Evolutionary conservation across 1,140 invertebrate genomes (phyloP).

Genomic region (Pseudomyrmex pallidus): DNA sequence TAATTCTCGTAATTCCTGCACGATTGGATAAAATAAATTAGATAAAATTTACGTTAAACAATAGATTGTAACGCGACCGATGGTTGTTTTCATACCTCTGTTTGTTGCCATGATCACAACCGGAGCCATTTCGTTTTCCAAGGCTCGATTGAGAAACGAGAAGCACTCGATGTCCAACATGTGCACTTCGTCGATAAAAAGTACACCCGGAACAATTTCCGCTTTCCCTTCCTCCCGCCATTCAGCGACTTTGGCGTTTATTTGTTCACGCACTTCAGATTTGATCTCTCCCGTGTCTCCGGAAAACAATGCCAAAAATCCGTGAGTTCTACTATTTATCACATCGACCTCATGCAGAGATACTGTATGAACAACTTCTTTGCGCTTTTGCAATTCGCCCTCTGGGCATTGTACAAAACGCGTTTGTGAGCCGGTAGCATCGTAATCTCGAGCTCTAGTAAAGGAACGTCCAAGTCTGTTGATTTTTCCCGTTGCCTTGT

Average conservation of each 20-base stretch:
- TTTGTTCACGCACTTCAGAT: slow-evolving; percentile 98
- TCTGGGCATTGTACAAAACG: slow-evolving; percentile 99
- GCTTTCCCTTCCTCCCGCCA: slow-evolving; percentile 99
- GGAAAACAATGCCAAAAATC: slow-evolving; percentile 98
- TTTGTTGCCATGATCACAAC: slow-evolving; percentile 99
- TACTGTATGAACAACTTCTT: slow-evolving; percentile 99
- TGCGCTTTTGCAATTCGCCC: slow-evolving; percentile 99
- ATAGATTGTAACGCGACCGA: background rate
- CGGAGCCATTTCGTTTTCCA: slow-evolving; percentile 98
- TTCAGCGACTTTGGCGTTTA: slow-evolving; percentile 98
- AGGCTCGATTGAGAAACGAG: slow-evolving; percentile 97
- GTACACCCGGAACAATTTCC: slow-evolving; percentile 98
- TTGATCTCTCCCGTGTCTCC: slow-evolving; percentile 99
- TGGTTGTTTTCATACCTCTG: slow-evolving; percentile 87
- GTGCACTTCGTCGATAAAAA: slow-evolving; percentile 97
- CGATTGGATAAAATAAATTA: slow-evolving; percentile 36
- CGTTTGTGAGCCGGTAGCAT: slow-evolving; percentile 97
- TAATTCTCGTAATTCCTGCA: slow-evolving; percentile 93
- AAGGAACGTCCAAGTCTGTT: slow-evolving; percentile 97
- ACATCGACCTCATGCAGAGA: slow-evolving; percentile 99
- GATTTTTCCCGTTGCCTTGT: slow-evolving; percentile 99
- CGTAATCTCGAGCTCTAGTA: slow-evolving; percentile 97
- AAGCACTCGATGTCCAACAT: slow-evolving; percentile 99
- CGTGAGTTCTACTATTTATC: slow-evolving; percentile 98
- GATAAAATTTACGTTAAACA: slow-evolving; percentile 7